Evolutionary conservation across 2,797 vertebrate genomes (phyloP).

Genomic region (Rhinichthys osculus): DNA sequence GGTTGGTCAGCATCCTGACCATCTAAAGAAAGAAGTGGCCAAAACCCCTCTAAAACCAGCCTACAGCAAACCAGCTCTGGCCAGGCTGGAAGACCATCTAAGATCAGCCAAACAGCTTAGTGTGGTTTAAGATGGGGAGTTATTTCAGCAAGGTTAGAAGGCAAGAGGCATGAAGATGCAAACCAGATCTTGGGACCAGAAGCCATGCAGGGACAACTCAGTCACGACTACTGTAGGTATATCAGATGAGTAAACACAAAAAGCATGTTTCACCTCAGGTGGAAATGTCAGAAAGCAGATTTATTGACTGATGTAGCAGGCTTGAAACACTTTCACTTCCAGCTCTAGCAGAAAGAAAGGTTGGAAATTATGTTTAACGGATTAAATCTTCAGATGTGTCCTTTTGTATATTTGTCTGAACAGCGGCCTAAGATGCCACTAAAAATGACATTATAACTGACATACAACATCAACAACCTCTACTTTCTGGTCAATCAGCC

Average conservation of each 20-base stretch:
- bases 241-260: constrained; percentile 62
- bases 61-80: background rate
- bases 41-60: background rate
- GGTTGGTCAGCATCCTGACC: background rate
- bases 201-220: constrained; percentile 29
- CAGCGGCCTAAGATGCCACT: background rate
- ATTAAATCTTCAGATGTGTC: background rate
- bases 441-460: background rate
- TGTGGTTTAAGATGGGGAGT: background rate
- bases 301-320: background rate
- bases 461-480: background rate
- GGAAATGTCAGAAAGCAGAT: background rate
- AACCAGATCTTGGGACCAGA: constrained; percentile 48
- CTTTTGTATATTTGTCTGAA: background rate
- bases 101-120: background rate
- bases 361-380: background rate
- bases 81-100: background rate
- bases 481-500: background rate
- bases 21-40: background rate
- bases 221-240: constrained; percentile 32
- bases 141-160: background rate
- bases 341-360: background rate
- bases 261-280: constrained; percentile 6
- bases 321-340: background rate
- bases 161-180: background rate